Evolutionary conservation across 2,888 invertebrate species (phyloP).

Genomic region (Noctuana brunneofusca): DNA sequence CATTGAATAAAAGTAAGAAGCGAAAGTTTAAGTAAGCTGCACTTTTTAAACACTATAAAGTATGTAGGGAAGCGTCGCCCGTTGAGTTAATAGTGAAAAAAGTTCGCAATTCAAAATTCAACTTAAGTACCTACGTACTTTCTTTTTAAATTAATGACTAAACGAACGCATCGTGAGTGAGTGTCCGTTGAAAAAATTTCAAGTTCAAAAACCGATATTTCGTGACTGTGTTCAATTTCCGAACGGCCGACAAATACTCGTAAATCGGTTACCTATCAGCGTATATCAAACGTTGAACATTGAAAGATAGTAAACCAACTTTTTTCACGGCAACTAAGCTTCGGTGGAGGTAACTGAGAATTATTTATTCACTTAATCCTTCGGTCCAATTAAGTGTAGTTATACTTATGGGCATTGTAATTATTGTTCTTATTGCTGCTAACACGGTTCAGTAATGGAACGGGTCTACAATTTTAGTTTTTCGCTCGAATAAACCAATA

Average conservation of each 20-base stretch:
- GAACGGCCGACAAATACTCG: slow-evolving; percentile 50
- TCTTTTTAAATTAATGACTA: slow-evolving; percentile 31
- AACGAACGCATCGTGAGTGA: slow-evolving; percentile 37
- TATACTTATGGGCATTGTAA: slow-evolving; percentile 60
- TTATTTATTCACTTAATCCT: slow-evolving; percentile 70
- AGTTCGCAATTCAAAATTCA: slow-evolving; percentile 34
- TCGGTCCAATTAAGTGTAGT: slow-evolving; percentile 71
- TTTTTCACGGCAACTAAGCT: slow-evolving; percentile 57
- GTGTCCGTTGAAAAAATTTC: slow-evolving; percentile 41
- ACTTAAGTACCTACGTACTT: slow-evolving; percentile 15
- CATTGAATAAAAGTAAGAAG: slow-evolving; percentile 31
- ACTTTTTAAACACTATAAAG: slow-evolving; percentile 30
- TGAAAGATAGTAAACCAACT: slow-evolving; percentile 45
- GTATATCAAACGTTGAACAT: slow-evolving; percentile 51
- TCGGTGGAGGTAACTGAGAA: slow-evolving; percentile 53
- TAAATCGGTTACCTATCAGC: slow-evolving; percentile 64
- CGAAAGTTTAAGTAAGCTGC: slow-evolving; percentile 30
- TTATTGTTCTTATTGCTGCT: slow-evolving; percentile 64
- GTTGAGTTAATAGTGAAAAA: slow-evolving; percentile 19
- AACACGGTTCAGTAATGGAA: slow-evolving; percentile 63
- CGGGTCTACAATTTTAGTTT: slow-evolving; percentile 19
- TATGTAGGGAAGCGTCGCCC: slow-evolving; percentile 21
- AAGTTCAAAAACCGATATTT: slow-evolving; percentile 44
- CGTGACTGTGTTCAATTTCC: slow-evolving; percentile 51
- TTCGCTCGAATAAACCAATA: slow-evolving; percentile 31